Conservation (phyloP, 2,888 invertebrate species). For the Neoascia interrupta region DNA sequence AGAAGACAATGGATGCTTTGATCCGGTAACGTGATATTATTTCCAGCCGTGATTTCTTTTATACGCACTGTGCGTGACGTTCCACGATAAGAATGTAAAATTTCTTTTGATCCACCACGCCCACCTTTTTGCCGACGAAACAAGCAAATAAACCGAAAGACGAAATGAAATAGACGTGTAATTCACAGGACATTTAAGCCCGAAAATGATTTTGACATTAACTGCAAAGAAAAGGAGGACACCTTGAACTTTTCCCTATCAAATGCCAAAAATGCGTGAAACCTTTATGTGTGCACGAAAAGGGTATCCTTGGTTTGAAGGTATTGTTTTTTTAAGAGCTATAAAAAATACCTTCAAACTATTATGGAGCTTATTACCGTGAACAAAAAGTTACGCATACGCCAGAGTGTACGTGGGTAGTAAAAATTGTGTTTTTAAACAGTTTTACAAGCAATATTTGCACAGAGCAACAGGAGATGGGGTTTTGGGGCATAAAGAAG, state of each 20-base stretch:
- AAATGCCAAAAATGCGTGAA: neutral
- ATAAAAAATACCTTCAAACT: too few species aligned
- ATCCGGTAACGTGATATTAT: slow-evolving; percentile 56
- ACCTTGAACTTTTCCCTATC: neutral
- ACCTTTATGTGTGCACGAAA: too few species aligned
- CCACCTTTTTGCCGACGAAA: slow-evolving; percentile 1
- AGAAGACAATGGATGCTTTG: slow-evolving; percentile 52
- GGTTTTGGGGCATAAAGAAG: too few species aligned
- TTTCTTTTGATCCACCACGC: slow-evolving; percentile 40
- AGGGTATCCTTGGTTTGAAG: too few species aligned
- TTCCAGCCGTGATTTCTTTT: slow-evolving; percentile 37
- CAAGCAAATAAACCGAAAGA: neutral
- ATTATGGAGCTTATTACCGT: too few species aligned
- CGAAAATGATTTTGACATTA: slow-evolving; percentile 5
- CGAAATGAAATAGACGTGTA: neutral
- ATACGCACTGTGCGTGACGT: slow-evolving; percentile 56
- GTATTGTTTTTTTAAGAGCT: too few species aligned
- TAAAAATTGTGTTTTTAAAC: too few species aligned
- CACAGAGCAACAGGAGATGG: too few species aligned
- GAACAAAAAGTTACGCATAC: too few species aligned
- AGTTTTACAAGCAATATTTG: too few species aligned
- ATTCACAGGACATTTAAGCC: slow-evolving; percentile 7
- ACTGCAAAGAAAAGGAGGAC: slow-evolving; percentile 2
- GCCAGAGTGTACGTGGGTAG: too few species aligned
- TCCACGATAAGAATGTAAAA: slow-evolving; percentile 35